Base-by-base conservation (phyloP, 1,140 invertebrate species). In the Drosophila paulistorum region DNA sequence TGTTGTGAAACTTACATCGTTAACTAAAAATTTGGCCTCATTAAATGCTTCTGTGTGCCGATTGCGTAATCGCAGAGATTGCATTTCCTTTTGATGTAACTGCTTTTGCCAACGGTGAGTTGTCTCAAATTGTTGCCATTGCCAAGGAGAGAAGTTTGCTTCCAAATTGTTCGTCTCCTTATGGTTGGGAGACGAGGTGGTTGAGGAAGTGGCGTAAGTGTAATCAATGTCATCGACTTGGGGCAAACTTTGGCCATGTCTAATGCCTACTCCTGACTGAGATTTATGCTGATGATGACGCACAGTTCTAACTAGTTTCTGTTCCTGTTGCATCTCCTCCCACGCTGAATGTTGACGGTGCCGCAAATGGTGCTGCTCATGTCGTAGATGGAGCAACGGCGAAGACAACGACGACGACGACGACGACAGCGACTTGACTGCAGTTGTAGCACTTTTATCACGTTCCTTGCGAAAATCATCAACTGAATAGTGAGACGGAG, bases 261-360 rank as follows among this genome's bases (percentile, higher is more conserved):
- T 63, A 71, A 79, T 79, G 71, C 54, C 57, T 39, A 35, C 41
- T 39, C 41, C 41, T 59, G 58, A 57, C 60, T 70, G 72, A 69
- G 76, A 83, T 83, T 83, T 83, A 83, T 83, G 80, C 76, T 79
- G 80, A 83, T 83, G 80, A 79, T 75, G 72, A 80, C 68, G 58
- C 74, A 64, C 59, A 45, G 45, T 33, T 35, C 48, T 26, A 48
- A 58, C 10, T 51, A 10, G 51, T 20, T 48, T n/a, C 14, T 51
- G 48, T 17, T 23, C 37, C 68, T 35, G 48, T 26, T 65, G 11
- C 30, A 54, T 10, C 30, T 54, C 62, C 62, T 79, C 79, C 79
- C 79, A 82, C 79, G 77, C 71, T 59, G 55, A 48, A 67, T 58
- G 51, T 58, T 71, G 72, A 45, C 71, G 74, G 54, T 77, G 79